Conservation (phyloP, 2,888 invertebrate genomes). For the Drosophila suboccidentalis region DNA sequence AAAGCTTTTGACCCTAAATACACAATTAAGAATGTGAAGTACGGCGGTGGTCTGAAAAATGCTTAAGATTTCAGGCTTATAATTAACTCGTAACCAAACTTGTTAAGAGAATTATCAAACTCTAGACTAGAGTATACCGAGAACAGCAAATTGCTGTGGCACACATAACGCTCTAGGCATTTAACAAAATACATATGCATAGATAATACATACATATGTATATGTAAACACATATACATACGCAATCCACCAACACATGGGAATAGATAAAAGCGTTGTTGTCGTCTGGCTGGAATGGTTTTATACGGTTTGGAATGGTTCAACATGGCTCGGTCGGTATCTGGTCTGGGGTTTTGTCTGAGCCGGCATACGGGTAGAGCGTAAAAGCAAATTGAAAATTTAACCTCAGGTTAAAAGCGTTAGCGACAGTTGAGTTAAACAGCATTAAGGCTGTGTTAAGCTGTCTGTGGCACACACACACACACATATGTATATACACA, state of each 20-base stretch:
- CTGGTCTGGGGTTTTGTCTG: constrained; percentile 46
- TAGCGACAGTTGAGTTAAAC: constrained; percentile 80
- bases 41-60: no score
- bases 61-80: neutral
- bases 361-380: constrained; percentile 48
- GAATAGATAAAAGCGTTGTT: constrained; percentile 53
- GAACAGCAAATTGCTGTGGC: constrained; percentile 68
- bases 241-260: constrained; percentile 19
- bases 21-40: no score
- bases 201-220: constrained; percentile 46
- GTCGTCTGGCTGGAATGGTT: constrained; percentile 43
- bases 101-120: constrained; percentile 7
- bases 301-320: constrained; percentile 18
- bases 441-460: constrained; percentile 78
- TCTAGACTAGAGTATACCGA: constrained; percentile 40
- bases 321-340: constrained; percentile 16
- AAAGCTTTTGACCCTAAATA: no score
- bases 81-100: constrained; percentile 15
- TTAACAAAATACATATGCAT: constrained; percentile 33
- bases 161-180: constrained; percentile 64
- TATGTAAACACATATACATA: constrained; percentile 3
- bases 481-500: constrained; percentile 24
- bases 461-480: constrained; percentile 64
- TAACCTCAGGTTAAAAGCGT: constrained; percentile 80
- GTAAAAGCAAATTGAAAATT: constrained; percentile 78